Base-by-base conservation (phyloP, 2,888 invertebrate species). In the Lottia gigantea region DNA sequence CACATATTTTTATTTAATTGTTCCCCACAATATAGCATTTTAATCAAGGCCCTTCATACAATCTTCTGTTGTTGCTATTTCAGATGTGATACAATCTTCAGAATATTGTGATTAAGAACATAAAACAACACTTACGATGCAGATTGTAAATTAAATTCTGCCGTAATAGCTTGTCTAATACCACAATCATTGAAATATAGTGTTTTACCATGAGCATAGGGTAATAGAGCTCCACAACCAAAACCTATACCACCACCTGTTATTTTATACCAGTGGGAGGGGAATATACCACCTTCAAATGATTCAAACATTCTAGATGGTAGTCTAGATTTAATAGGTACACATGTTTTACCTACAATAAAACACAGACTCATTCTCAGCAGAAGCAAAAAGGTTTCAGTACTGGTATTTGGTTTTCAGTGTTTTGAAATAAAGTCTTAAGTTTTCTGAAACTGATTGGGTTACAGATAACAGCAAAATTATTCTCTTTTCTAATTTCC, bases 181-280 rank as follows among this genome's bases (percentile, higher is more conserved):
- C 88, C 88, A 82, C 89, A 89, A 46, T 87, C 88, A 72, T 86
- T 87, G 80, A 89, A 89, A 75, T 89, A 89, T 15, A 89, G 78
- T 16, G 87, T 88, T 71, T 88, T 88, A 1, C 89, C 89, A 72
- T 89, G 88, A 55, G 87, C 88, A 71, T 84, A 83, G 0, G 88
- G 88, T n/a, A 85, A 79, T 55, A 89, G 78, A 3, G 88, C 84
- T 19, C 87, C 88, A 82, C 89, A 89, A 0, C 89, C 89, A 72
- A 85, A 82, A 11, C 88, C 87, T 6, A 88, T 82, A 25, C 81
- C 83, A 16, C 89, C 89, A 0, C 89, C 89, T 6, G 81, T 77
- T n/a, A 89, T 84, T 16, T 77, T 69, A 8, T 78, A 82, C 89
- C 89, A 89, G 70, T 83, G 72, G 12, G 80, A 70, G 4, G 79